Evolutionary conservation across 2,888 invertebrate genomes (phyloP).

Genomic region (Conus canariensis): DNA sequence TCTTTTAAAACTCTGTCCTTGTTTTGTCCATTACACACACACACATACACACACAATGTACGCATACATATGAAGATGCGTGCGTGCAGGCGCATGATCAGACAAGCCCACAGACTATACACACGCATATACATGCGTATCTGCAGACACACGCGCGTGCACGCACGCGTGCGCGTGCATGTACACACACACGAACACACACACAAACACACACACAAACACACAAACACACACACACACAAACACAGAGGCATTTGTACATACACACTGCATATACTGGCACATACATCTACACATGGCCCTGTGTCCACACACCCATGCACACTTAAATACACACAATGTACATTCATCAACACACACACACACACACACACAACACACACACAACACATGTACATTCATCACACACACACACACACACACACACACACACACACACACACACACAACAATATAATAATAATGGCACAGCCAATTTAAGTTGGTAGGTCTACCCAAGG

Average conservation of each 20-base stretch:
- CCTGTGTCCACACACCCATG: neutral
- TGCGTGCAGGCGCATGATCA: neutral
- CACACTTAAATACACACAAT: neutral
- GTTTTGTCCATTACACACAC: neutral
- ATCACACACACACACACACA: too few relatives aligned
- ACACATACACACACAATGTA: neutral
- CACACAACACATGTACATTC: too few relatives aligned
- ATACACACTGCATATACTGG: neutral
- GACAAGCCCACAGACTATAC: neutral
- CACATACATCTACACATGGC: neutral
- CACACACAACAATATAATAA: too few relatives aligned
- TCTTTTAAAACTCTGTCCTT: too few relatives aligned
- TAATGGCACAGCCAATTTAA: too few relatives aligned
- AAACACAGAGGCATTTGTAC: neutral
- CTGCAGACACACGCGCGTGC: neutral
- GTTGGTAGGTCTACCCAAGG: too few relatives aligned
- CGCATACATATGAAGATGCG: neutral
- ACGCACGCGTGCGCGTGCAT: neutral
- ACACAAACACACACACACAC: slow-evolving; percentile 2
- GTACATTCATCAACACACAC: too few relatives aligned
- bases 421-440: too few relatives aligned
- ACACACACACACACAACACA: too few relatives aligned
- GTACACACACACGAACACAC: neutral
- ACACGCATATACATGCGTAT: slow-evolving; percentile 6
- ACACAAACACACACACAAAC: neutral